These are phyloP conservation scores for Oncorhynchus keta DNA, from an alignment of 2,113 vertebrate species.

Conservation along the genomic window DNA sequence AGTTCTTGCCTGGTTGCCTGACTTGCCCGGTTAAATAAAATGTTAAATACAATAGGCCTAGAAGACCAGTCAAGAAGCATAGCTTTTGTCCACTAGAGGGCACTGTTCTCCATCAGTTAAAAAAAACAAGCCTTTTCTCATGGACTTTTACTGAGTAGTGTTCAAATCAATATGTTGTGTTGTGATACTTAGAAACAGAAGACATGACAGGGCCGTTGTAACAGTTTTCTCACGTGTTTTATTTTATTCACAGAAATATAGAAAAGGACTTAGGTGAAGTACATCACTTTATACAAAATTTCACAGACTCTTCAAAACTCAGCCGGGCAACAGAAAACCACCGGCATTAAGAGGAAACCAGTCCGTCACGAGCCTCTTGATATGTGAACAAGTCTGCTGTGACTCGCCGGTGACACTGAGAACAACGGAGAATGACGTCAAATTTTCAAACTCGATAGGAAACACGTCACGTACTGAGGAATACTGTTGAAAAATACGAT, in stretches of 20 bases:
- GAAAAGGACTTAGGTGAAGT: slow-evolving; percentile 76
- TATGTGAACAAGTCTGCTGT: slow-evolving; percentile 51
- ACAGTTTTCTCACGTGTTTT: slow-evolving; percentile 69
- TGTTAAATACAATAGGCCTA: too few relatives aligned
- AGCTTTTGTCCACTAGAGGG: slow-evolving; percentile 5
- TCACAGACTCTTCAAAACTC: slow-evolving; percentile 76
- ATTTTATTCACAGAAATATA: slow-evolving; percentile 83
- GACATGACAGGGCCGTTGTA: neutral
- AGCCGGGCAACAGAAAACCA: slow-evolving; percentile 61
- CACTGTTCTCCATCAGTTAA: neutral
- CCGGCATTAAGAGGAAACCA: slow-evolving; percentile 39
- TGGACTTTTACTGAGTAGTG: too few relatives aligned
- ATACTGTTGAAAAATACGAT: slow-evolving; percentile 70
- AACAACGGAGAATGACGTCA: slow-evolving; percentile 54
- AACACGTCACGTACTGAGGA: slow-evolving; percentile 65
- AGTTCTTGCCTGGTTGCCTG: too few relatives aligned
- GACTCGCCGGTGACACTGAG: slow-evolving; percentile 34
- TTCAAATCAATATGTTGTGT: too few relatives aligned
- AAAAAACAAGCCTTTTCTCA: too few relatives aligned
- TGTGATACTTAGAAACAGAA: neutral
- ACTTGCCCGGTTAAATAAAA: too few relatives aligned
- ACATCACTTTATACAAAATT: slow-evolving; percentile 81
- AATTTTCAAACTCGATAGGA: slow-evolving; percentile 58
- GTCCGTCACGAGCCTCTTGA: neutral
- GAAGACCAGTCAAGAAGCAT: neutral